Percentiles rank a stretch among this genome's conserved stretches.
These are phyloP conservation scores for Corydoras sp. DNA, from an alignment of 2,113 vertebrate genomes.

Conservation along the genomic window DNA sequence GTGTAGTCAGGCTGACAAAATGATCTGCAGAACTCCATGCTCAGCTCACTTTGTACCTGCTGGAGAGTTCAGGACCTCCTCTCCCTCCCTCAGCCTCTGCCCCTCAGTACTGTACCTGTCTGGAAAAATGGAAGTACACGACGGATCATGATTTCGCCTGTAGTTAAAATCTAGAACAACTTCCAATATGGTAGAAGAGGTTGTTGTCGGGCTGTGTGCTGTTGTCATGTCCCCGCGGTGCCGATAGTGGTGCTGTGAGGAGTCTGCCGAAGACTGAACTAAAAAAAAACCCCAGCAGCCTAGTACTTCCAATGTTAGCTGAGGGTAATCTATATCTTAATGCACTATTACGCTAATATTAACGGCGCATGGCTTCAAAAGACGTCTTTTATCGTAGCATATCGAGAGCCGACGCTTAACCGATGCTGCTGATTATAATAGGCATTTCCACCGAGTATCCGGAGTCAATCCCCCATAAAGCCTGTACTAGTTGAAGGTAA, in stretches of 20 bases:
- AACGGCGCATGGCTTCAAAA: constrained; percentile 56
- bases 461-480: constrained; percentile 68
- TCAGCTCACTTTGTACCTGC: constrained; percentile 3
- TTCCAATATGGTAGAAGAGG: constrained; percentile 98
- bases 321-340: constrained; percentile 72
- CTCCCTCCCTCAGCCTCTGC: neutral
- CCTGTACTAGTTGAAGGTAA: constrained; percentile 72
- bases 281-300: constrained; percentile 80
- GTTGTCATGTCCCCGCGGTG: constrained; percentile 97
- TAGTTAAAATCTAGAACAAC: constrained; percentile 62
- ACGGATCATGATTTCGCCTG: constrained; percentile 28
- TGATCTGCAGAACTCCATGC: constrained; percentile 4
- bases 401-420: constrained; percentile 58
- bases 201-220: constrained; percentile 87
- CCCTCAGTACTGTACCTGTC: constrained; percentile 12
- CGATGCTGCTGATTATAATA: constrained; percentile 63
- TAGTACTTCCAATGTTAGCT: constrained; percentile 85
- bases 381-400: constrained; percentile 48
- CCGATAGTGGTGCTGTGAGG: constrained; percentile 99
- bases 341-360: constrained; percentile 74
- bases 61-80: constrained; percentile 9
- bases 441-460: constrained; percentile 66
- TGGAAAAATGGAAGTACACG: constrained; percentile 15
- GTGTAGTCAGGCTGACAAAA: constrained; percentile 15
- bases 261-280: constrained; percentile 82